Evolutionary conservation across 2,797 vertebrate species (phyloP).

Genomic region (Natrix natrix): DNA sequence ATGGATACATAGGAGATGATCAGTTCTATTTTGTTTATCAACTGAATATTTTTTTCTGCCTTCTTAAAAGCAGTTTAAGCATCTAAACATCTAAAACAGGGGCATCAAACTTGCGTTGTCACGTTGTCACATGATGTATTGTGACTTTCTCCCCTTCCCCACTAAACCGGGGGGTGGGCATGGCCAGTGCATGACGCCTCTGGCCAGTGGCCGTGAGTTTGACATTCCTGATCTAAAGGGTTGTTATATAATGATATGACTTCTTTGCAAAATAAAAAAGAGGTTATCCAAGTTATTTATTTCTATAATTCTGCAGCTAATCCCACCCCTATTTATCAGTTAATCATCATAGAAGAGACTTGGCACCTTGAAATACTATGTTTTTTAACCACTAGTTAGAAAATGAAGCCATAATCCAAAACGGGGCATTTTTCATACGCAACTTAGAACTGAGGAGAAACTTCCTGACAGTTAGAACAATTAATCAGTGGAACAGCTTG

Average conservation of each 20-base stretch:
- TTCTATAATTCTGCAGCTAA: not conserved
- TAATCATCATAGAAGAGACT: not conserved
- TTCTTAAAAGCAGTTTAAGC: not conserved
- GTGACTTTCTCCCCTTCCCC: no score
- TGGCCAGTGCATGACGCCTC: no score
- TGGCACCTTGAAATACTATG: not conserved
- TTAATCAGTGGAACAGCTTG: no score
- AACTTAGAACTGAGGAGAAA: no score
- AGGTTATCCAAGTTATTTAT: not conserved
- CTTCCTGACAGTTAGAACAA: no score
- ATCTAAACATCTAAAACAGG: not conserved
- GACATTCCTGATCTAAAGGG: not conserved
- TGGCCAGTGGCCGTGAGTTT: no score
- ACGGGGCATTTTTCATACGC: not conserved
- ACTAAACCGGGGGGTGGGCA: no score
- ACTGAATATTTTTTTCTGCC: no score
- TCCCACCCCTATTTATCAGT: not conserved
- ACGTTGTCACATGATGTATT: no score
- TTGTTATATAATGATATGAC: not conserved
- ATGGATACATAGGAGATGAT: not conserved
- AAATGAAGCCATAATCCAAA: not conserved
- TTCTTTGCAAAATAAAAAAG: not conserved
- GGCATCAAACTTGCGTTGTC: no score
- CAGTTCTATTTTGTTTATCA: not conserved
- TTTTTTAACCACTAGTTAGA: not conserved